Evolutionary conservation across 2,888 invertebrate species (phyloP), one percentile per base, ranked within the genome.

Genomic region (Polietes domitor): DNA sequence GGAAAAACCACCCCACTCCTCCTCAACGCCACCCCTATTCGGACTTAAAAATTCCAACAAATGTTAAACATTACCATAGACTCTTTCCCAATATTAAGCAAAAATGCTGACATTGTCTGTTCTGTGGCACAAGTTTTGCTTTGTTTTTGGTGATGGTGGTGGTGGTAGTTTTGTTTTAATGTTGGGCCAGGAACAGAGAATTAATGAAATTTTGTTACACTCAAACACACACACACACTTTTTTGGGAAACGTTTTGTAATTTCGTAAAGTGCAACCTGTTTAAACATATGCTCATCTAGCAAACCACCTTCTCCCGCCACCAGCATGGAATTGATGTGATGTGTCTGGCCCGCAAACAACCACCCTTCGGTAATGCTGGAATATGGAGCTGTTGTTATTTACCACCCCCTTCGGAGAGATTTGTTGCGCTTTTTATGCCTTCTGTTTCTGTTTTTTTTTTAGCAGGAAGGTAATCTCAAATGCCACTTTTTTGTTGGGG

Each of bases 261-360:
- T 84, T 84, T 84, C 68, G 21, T 70, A 84, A 84, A 84, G 81
- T 84, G 84, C 84, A 84, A 84, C 78, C 84, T 81, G 84, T 81
- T 81, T 76, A 84, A 84, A 81, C 84, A 84, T 84, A 84, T 84
- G 84, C 81, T 84, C 84, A 78, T 61, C 73, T 81, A 68, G 72
- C 68, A 43, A 68, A 68, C 41, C 68, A 41, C 41, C 72, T n/a
- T 2, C 12, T 55, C 12, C 55, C 10, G n/a, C 9, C 32, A 50
- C 19, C 24, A 58, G 26, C 12, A 4, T 15, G 37, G 65, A 32
- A 26, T 26, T 24, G 58, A 15, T 41, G 71, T n/a, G n/a, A n/a
- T n/a, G 41, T 37, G 55, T 68, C 17, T 53, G 43, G 47, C 15
- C n/a, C n/a, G 37, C 2, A 47, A 55, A 53, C 61, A 77, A 55